phyloP scores from a whole-genome alignment of 2,888 invertebrate genomes.

The Troilus luridus region DNA sequence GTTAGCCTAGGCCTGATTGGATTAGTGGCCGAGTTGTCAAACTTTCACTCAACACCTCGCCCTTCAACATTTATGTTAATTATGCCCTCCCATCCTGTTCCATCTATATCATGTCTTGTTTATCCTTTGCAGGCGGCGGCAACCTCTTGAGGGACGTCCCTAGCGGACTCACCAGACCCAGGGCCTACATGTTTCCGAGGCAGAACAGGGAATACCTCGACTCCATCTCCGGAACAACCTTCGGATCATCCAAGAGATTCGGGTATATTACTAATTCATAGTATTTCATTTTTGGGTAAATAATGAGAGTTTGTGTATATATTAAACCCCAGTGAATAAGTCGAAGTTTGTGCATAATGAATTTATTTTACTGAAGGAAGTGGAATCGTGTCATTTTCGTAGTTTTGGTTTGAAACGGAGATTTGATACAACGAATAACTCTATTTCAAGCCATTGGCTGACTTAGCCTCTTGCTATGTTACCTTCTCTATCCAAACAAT shows the following conservation, averaged over 20 bases:
- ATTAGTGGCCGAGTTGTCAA: not conserved
- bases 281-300: too few relatives aligned
- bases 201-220: slow-evolving; percentile 67
- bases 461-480: too few relatives aligned
- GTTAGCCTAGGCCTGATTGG: not conserved
- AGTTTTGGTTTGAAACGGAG: too few relatives aligned
- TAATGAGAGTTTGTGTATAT: too few relatives aligned
- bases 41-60: not conserved
- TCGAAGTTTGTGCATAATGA: too few relatives aligned
- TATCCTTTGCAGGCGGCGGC: slow-evolving; percentile 66
- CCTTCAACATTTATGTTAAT: not conserved
- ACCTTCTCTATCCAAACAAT: too few relatives aligned
- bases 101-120: not conserved
- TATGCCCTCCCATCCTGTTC: not conserved
- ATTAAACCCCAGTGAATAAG: too few relatives aligned
- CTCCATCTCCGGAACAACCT: slow-evolving; percentile 69
- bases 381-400: too few relatives aligned
- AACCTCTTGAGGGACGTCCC: slow-evolving; percentile 67
- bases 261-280: not conserved
- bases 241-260: slow-evolving; percentile 69
- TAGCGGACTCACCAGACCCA: slow-evolving; percentile 52
- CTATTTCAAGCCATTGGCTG: too few relatives aligned
- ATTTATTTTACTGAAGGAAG: too few relatives aligned
- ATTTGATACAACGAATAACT: too few relatives aligned
- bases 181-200: slow-evolving; percentile 39